These are phyloP conservation scores for Rhinichthys osculus DNA, from an alignment of 2,797 vertebrate genomes.

Conservation along the genomic window DNA sequence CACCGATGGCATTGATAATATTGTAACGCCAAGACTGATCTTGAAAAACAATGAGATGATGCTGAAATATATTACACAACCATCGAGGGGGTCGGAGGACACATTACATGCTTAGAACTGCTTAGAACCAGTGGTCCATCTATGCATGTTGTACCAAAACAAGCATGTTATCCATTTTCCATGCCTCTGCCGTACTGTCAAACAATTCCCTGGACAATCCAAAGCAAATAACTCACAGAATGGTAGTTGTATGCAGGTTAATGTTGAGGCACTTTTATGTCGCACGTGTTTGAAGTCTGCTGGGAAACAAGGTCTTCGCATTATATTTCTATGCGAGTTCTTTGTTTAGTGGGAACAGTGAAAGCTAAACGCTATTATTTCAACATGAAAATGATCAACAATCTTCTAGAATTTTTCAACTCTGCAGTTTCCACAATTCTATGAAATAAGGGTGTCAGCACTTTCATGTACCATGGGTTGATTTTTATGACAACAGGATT, in stretches of 20 bases:
- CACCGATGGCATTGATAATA: not conserved
- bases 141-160: slow-evolving; percentile 53
- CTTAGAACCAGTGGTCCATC: slow-evolving; percentile 49
- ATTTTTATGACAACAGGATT: not conserved
- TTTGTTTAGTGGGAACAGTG: slow-evolving; percentile 40
- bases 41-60: slow-evolving; percentile 26
- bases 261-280: slow-evolving; percentile 50
- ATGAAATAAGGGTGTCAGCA: not conserved
- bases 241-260: slow-evolving; percentile 37
- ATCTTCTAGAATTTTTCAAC: not conserved
- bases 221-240: slow-evolving; percentile 52
- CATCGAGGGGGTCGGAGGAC: slow-evolving; percentile 32
- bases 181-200: slow-evolving; percentile 54
- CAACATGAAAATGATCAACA: not conserved
- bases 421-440: not conserved
- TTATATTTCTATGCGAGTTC: slow-evolving; percentile 37
- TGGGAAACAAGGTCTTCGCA: slow-evolving; percentile 35
- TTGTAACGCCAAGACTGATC: slow-evolving; percentile 1
- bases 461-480: not conserved
- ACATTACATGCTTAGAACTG: slow-evolving; percentile 47
- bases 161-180: slow-evolving; percentile 58
- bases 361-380: slow-evolving; percentile 36
- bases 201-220: slow-evolving; percentile 53
- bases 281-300: slow-evolving; percentile 36
- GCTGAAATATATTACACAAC: slow-evolving; percentile 32